Percentiles rank a stretch among this genome's conserved stretches.
These are phyloP conservation scores for Zaprionus bogoriensis DNA, from an alignment of 2,888 invertebrate genomes.

Conservation along the genomic window DNA sequence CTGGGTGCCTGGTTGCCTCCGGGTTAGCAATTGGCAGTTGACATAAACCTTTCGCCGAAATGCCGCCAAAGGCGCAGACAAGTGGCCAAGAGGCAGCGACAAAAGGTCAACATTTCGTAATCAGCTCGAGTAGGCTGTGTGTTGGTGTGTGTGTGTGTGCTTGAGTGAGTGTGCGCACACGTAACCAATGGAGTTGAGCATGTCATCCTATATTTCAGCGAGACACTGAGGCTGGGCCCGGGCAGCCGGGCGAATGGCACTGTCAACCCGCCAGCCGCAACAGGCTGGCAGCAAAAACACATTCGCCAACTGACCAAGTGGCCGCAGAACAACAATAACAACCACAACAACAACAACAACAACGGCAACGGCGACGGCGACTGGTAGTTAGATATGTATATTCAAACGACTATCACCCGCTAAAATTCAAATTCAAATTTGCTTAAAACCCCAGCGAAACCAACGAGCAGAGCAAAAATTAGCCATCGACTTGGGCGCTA, in stretches of 20 bases:
- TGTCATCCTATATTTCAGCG: slow-evolving; percentile 78
- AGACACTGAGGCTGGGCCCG: slow-evolving; percentile 42
- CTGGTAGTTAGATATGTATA: slow-evolving; percentile 49
- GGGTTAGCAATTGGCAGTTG: slow-evolving; percentile 47
- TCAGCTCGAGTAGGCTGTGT: slow-evolving; percentile 46
- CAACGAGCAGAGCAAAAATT: slow-evolving; percentile 57
- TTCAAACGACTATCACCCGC: slow-evolving; percentile 75
- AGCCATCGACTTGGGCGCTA: slow-evolving; percentile 78
- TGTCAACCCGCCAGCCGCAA: slow-evolving; percentile 65
- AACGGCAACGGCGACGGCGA: neutral
- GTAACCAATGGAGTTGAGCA: slow-evolving; percentile 75
- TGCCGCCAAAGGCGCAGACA: slow-evolving; percentile 71
- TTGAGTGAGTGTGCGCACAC: slow-evolving; percentile 39
- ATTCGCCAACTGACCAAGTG: slow-evolving; percentile 77
- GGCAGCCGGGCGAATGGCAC: slow-evolving; percentile 51
- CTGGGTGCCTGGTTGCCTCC: neutral
- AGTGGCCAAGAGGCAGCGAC: slow-evolving; percentile 57
- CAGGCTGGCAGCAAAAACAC: slow-evolving; percentile 42
- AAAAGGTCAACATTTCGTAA: slow-evolving; percentile 76
- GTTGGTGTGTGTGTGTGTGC: slow-evolving; percentile 13
- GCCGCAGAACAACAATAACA: slow-evolving; percentile 33
- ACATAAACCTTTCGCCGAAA: slow-evolving; percentile 75
- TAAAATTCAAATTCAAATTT: slow-evolving; percentile 80
- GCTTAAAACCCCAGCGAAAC: slow-evolving; percentile 46
- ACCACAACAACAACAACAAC: slow-evolving; percentile 21